Base-by-base conservation (phyloP, 23 tunicate species). In the Diplosoma virens region DNA sequence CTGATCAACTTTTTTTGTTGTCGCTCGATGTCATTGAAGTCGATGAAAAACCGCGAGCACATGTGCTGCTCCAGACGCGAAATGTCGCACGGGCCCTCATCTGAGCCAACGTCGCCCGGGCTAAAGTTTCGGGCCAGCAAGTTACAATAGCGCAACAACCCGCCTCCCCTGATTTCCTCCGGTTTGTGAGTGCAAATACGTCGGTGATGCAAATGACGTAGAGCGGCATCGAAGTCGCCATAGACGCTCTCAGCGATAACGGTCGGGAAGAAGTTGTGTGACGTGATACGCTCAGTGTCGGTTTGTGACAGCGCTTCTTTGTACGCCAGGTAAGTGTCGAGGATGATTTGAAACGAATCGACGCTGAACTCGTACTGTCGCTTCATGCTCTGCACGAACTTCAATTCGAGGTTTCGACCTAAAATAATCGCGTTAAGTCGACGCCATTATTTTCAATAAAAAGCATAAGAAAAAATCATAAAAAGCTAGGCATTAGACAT, bases 41-140 rank as follows among this genome's bases (percentile, higher is more conserved):
- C 99, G 50, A 95, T 95, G 81, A 95, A 95, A 48, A 95, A 95
- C 1, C 99, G 77, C 64, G 99, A 95, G 85, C 99, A 95, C 99
- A 95, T 95, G 37, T 93, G 86, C 58, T 76, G 91, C 41, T 87
- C 95, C 61, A 88, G 66, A 50, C 76, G 73, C 22, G 47, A 32
- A 11, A 82, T 80, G 23, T 53, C 27, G 7, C 80, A 34, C 1
- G 84, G 59, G 28, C 76, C 33, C 0, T 37, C 33, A 3, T 35
- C 53, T 30, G 22, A 0, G 27, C 55, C 82, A 36, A 53, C 33
- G 33, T 95, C 99, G 30, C 93, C 94, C 0, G 91, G 93, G 0
- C 46, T 69, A 78, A 80, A 95, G 35, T 86, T 89, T 27, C 99
- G 93, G 14, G 78, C 95, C 27, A 78, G 76, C 28, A 95, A 66